Evolutionary conservation across 2,797 vertebrate genomes (phyloP), one percentile per base, ranked within the genome.

Genomic region (Trichosurus vulpecula): DNA sequence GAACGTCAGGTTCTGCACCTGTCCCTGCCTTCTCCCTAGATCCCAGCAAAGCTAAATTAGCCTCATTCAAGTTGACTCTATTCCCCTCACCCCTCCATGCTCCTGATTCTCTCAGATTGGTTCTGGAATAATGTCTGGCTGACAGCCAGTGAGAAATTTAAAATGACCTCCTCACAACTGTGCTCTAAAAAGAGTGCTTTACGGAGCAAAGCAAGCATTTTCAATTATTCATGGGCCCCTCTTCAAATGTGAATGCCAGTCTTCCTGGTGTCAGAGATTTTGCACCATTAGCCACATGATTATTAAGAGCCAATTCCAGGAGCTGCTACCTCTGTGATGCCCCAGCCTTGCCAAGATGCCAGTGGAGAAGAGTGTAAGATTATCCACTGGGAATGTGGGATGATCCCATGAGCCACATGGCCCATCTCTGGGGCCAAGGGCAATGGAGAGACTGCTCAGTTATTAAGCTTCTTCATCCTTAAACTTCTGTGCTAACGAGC

Each of bases 401-500:
- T 54, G 74, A 91, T 29, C 27, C 16, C 91, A 14, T 11, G 41
- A 29, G 35, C 58, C 87, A 12, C 1, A 93, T 35, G 90, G 13
- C 90, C 51, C 52, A 66, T 90, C 52, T 92, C 90, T 41, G 1
- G 10, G 53, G 0, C 1, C 0, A 0, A 56, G 52, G 19, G 35
- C 58, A 52, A 94, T n/a, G n/a, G 66, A 53, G 51, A 25, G 52
- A 35, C 90, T 27, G 31, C 92, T 92, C 93, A 35, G 35, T 89
- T 47, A 52, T 14, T 35, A 92, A n/a, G 47, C 8, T 74, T 87
- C 95, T 94, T 91, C 52, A 61, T 94, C 96, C 92, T 93, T 25
- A 51, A 14, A 54, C 94, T 90, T 94, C 95, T 57, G 52, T 90
- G 57, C 56, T 52, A 92, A 56, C 90, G 95, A 93, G 51, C 89